A percentile compares a stretch with the other conserved stretches of the same genome.
Conservation (phyloP, 2,797 vertebrate species). For the Etheostoma nigrum region DNA sequence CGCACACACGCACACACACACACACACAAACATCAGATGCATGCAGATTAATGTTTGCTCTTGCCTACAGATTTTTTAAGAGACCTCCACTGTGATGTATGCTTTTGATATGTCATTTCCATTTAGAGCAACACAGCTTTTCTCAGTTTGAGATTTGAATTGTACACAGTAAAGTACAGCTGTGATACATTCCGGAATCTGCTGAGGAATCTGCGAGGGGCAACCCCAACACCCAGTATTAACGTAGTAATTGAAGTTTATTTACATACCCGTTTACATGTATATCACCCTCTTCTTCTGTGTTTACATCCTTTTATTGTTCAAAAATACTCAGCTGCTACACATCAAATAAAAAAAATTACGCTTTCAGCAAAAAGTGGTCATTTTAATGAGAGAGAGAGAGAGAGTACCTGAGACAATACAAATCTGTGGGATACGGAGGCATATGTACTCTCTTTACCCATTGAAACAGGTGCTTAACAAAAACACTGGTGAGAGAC, state of each 20-base stretch:
- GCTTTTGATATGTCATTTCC: constrained; percentile 50
- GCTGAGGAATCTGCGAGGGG: background rate
- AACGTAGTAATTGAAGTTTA: background rate
- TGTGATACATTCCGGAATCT: background rate
- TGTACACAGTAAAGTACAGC: constrained; percentile 63
- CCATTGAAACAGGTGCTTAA: background rate
- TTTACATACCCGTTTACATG: background rate
- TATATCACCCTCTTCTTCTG: background rate
- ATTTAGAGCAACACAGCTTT: constrained; percentile 60
- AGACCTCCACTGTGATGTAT: no score
- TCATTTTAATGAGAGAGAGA: background rate
- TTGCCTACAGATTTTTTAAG: constrained; percentile 15
- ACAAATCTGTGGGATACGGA: constrained; percentile 11
- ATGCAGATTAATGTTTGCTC: constrained; percentile 34
- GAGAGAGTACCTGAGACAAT: constrained; percentile 13
- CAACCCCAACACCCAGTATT: constrained; percentile 11
- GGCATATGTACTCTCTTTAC: background rate
- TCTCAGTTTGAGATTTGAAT: constrained; percentile 70
- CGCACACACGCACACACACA: constrained; percentile 1
- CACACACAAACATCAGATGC: constrained; percentile 28
- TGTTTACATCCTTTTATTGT: background rate
- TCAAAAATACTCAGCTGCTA: background rate
- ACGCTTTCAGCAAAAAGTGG: background rate
- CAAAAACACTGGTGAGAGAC: background rate
- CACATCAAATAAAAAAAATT: background rate